Percentiles rank a stretch among this genome's conserved stretches.
Conservation (phyloP, 1,140 invertebrate genomes). For the Drosophila seguyi region DNA sequence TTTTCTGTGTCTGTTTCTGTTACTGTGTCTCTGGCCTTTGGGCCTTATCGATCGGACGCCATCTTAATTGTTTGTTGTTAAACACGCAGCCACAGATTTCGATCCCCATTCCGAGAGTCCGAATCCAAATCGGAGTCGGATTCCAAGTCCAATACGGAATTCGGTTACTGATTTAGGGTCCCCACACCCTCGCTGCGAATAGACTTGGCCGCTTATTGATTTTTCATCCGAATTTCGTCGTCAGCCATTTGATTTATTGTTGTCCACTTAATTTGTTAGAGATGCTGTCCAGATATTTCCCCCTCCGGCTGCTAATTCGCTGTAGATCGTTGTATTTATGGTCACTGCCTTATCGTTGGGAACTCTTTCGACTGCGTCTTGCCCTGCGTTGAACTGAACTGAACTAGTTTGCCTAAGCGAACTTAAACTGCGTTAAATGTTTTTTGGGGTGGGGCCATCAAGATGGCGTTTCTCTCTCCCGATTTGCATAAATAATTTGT, state of each 20-base stretch:
- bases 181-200: slow-evolving; percentile 43
- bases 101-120: slow-evolving; percentile 33
- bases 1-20: slow-evolving; percentile 24
- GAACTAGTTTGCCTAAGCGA: slow-evolving; percentile 53
- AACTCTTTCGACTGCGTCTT: slow-evolving; percentile 24
- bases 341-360: slow-evolving; percentile 38
- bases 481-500: slow-evolving; percentile 63
- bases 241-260: slow-evolving; percentile 76
- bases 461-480: slow-evolving; percentile 22
- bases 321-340: slow-evolving; percentile 57
- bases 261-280: slow-evolving; percentile 81
- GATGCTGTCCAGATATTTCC: slow-evolving; percentile 74
- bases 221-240: slow-evolving; percentile 83
- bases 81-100: slow-evolving; percentile 69
- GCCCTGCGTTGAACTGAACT: slow-evolving; percentile 43
- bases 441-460: slow-evolving; percentile 36
- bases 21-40: slow-evolving; percentile 51
- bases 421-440: slow-evolving; percentile 57
- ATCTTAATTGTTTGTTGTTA: slow-evolving; percentile 84
- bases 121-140: slow-evolving; percentile 24
- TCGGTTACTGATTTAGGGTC: slow-evolving; percentile 47
- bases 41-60: slow-evolving; percentile 79
- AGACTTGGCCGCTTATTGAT: slow-evolving; percentile 80
- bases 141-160: slow-evolving; percentile 25
- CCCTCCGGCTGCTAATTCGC: slow-evolving; percentile 57